These are phyloP conservation scores for Nephila pilipes DNA, from an alignment of 1,140 invertebrate genomes.

Conservation along the genomic window DNA sequence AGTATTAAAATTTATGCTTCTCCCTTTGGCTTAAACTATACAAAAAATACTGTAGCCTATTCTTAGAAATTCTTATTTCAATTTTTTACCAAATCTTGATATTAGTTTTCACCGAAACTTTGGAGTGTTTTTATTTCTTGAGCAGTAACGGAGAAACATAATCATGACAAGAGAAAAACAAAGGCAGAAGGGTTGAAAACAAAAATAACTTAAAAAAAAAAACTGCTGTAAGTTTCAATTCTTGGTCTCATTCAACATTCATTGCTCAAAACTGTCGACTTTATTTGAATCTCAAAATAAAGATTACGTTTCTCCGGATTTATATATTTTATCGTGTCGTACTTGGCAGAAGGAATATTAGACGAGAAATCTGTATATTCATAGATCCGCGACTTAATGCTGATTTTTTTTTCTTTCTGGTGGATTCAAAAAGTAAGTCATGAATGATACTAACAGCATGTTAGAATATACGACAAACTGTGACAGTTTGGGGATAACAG, in stretches of 20 bases:
- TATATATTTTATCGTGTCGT: background rate
- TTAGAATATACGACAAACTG: too few species aligned
- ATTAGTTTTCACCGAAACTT: too few species aligned
- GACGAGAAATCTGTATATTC: background rate
- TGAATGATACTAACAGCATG: background rate
- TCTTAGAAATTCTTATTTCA: too few species aligned
- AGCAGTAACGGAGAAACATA: background rate
- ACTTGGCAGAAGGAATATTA: background rate
- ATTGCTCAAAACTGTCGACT: conserved; percentile 32
- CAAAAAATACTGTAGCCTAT: too few species aligned
- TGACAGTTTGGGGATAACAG: too few species aligned
- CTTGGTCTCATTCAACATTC: conserved; percentile 45
- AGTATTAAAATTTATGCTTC: too few species aligned
- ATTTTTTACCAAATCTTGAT: too few species aligned
- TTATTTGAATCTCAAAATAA: conserved; percentile 56
- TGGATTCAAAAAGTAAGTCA: background rate
- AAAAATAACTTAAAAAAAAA: conserved; percentile 17
- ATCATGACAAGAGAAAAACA: background rate
- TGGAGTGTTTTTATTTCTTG: too few species aligned
- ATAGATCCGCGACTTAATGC: background rate
- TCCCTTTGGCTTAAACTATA: too few species aligned
- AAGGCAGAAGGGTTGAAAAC: background rate
- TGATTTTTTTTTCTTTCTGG: background rate
- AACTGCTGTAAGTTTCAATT: conserved; percentile 60
- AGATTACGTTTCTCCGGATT: conserved; percentile 11